Evolutionary conservation across 2,888 invertebrate species (phyloP), one percentile per base, ranked within the genome.

Genomic region (Prenolepis imparis): DNA sequence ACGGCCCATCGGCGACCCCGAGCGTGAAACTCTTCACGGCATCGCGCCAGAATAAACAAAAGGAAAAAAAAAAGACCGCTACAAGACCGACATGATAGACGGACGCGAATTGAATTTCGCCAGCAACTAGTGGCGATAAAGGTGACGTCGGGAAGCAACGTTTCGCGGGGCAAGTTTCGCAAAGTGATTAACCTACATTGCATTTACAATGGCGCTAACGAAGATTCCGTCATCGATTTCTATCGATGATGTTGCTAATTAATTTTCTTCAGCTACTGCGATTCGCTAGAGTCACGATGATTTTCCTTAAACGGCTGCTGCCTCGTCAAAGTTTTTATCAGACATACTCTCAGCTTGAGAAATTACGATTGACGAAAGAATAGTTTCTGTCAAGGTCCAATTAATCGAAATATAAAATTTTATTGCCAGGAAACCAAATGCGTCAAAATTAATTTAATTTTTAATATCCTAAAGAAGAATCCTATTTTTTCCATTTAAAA

Each of bases 131-230:
- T 82, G 72, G 74, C 52, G 39, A 39, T 4, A 3, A 63, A 48
- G 48, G 18, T 5, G 36, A 73, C 48, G 80, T 15, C 39, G 36
- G n/a, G 9, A 24, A 32, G 39, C 36, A 52, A 48, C 39, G 55
- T 77, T 52, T 52, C 57, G 32, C 41, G 59, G 28, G 28, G 24
- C 59, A 44, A 87, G 77, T 86, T 86, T 64, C 68, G 78, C 80
- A 67, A 84, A 86, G 86, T 84, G 86, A 89, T 89, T 89, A 89
- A 89, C 88, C 88, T 74, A 88, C 86, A 86, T 89, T 70, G 75
- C 24, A 67, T 15, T 74, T 80, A 89, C 89, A 89, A 89, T 89
- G 73, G 84, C 39, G 64, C 82, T 89, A 89, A 89, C 88, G 89
- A 89, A 89, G 86, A 88, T 86, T 89, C 63, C 64, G 68, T 39